Evolutionary conservation across 2,888 invertebrate genomes (phyloP).

Genomic region (Neoascia interrupta): DNA sequence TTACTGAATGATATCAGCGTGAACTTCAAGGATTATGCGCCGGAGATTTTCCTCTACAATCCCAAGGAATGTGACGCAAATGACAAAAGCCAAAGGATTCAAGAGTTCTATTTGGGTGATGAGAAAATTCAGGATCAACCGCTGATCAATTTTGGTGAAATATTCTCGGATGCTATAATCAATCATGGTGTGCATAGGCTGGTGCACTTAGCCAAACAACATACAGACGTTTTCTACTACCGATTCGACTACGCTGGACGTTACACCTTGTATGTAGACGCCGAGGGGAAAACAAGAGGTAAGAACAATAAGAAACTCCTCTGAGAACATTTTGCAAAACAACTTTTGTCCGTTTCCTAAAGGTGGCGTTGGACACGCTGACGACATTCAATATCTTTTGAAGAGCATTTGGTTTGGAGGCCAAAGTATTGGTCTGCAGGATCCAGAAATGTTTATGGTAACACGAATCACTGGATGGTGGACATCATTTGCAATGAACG

Average conservation of each 20-base stretch:
- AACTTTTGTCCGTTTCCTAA: background rate
- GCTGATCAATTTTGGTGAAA: conserved; percentile 74
- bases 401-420: conserved; percentile 73
- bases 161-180: conserved; percentile 82
- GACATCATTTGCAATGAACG: conserved; percentile 76
- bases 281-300: conserved; percentile 76
- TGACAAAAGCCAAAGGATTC: background rate
- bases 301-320: no score
- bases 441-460: conserved; percentile 78
- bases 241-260: conserved; percentile 82
- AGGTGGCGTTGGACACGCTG: conserved; percentile 73
- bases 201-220: conserved; percentile 81
- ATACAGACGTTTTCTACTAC: conserved; percentile 82
- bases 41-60: conserved; percentile 80
- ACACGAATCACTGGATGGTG: conserved; percentile 78
- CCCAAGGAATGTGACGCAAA: background rate
- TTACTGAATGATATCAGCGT: conserved; percentile 73
- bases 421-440: conserved; percentile 71
- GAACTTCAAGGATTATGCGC: conserved; percentile 74
- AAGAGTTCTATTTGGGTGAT: conserved; percentile 70
- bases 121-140: conserved; percentile 27
- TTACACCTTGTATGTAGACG: conserved; percentile 80
- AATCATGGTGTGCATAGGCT: conserved; percentile 82
- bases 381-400: conserved; percentile 76
- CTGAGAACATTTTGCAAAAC: no score